Base-by-base conservation (phyloP, 2,113 vertebrate species). In the Archocentrus centrarchus region DNA sequence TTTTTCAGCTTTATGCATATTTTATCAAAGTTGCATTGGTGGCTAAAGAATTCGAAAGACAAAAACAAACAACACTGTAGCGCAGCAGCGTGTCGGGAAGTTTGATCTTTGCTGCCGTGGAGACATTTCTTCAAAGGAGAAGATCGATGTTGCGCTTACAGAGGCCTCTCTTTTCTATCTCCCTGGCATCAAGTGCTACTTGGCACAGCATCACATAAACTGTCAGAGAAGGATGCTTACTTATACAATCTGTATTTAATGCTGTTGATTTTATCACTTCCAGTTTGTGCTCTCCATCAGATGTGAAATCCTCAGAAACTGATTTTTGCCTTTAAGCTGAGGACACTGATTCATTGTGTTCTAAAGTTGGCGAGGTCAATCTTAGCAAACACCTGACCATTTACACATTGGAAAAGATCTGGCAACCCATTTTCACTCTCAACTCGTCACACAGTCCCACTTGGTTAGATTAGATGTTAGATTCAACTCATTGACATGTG, bases 211-310 rank as follows among this genome's bases (percentile, higher is more conserved):
- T 84, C 64, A 37, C 50, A 22, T 59, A 59, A 68, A 11, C 20
- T 59, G 30, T 58, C 39, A 6, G 61, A 47, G 6, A 62, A 76
- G 35, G 60, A 59, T 81, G 58, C 55, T 35, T 30, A 53, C 80
- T 75, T 61, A 50, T 61, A 68, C 30, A 76, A 53, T 39, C 24
- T 68, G 18, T 75, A 55, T 55, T 53, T 79, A 79, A 84, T 66
- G 41, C 27, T 60, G 70, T 77, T 57, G 24, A 11, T 39, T 60
- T 81, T 62, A 68, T 59, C 70, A 61, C 20, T 55, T 77, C 15
- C 35, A 24, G 37, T 4, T 17, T 24, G 22, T 66, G n/a, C 24
- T 66, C 59, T 62, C 27, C 63, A 57, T 22, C 22, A 30, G 18
- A 70, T 50, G 8, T 60, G 50, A 22, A 81, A 77, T 73, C 30